A percentile compares a stretch with the other conserved stretches of the same genome.
Conservation (phyloP, 2,113 vertebrate species). For the Istiophorus platypterus region DNA sequence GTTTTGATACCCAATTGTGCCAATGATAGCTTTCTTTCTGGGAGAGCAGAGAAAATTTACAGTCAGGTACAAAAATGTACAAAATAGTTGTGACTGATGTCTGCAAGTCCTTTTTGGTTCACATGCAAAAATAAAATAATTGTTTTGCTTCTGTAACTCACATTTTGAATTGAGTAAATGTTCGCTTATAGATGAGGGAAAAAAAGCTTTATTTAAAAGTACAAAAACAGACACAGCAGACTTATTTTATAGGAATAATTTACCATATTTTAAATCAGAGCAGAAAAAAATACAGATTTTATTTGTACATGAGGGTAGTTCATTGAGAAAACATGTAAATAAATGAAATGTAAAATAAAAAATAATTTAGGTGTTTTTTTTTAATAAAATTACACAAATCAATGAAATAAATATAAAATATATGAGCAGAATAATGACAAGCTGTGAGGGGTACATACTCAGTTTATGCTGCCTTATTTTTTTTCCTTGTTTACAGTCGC, state of each 20-base stretch:
- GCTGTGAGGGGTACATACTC: conserved; percentile 62
- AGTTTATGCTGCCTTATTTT: conserved; percentile 66
- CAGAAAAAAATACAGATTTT: conserved; percentile 75
- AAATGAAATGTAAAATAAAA: conserved; percentile 85
- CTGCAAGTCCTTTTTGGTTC: conserved; percentile 16
- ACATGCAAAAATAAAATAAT: conserved; percentile 48
- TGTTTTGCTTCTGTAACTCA: conserved; percentile 13
- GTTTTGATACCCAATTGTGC: conserved; percentile 64
- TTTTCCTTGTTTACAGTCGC: conserved; percentile 52
- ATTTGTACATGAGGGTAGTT: conserved; percentile 87
- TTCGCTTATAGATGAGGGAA: conserved; percentile 65
- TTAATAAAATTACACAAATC: conserved; percentile 87
- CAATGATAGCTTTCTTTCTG: conserved; percentile 67
- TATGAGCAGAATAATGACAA: conserved; percentile 77
- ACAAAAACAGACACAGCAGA: conserved; percentile 90
- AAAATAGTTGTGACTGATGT: conserved; percentile 8
- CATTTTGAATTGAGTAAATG: neutral
- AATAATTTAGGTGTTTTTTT: conserved; percentile 91
- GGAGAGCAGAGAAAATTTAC: conserved; percentile 35
- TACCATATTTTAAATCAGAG: conserved; percentile 82
- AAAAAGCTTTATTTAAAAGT: conserved; percentile 93
- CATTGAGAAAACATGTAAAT: conserved; percentile 84
- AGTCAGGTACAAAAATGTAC: conserved; percentile 26
- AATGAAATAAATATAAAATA: conserved; percentile 93
- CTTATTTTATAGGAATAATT: conserved; percentile 91